Conservation (phyloP, 92 coral and sea anemone species). For the Parazoanthus atlanticus region DNA sequence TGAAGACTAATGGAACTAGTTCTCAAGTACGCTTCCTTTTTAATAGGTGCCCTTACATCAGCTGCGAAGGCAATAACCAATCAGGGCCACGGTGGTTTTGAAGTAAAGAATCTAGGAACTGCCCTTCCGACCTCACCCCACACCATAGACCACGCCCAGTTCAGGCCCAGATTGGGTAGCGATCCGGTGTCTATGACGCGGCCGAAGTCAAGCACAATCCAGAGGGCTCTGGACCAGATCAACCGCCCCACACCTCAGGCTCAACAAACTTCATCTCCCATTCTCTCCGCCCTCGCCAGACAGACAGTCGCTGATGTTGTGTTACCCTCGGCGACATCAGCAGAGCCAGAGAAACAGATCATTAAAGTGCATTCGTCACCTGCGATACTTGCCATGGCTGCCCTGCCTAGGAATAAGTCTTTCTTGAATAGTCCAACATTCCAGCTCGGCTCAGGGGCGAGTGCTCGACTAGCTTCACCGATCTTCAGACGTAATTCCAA, state of each 20-base stretch:
- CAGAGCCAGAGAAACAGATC: slow-evolving; percentile 71
- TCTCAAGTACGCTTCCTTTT: neutral
- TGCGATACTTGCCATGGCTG: slow-evolving; percentile 86
- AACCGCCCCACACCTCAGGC: slow-evolving; percentile 37
- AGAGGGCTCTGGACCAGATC: slow-evolving; percentile 73
- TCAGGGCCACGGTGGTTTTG: slow-evolving; percentile 44
- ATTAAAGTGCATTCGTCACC: slow-evolving; percentile 90
- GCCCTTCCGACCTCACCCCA: slow-evolving; percentile 26
- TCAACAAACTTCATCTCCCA: slow-evolving; percentile 66
- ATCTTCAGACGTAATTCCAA: slow-evolving; percentile 60
- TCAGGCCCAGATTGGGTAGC: slow-evolving; percentile 6
- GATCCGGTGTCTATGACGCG: slow-evolving; percentile 33
- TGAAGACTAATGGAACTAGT: neutral
- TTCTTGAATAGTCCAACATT: slow-evolving; percentile 57
- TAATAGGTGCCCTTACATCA: slow-evolving; percentile 55
- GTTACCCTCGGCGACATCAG: slow-evolving; percentile 52
- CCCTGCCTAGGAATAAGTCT: slow-evolving; percentile 75
- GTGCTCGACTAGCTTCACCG: slow-evolving; percentile 42
- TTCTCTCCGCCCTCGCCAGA: slow-evolving; percentile 82
- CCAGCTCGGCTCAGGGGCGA: slow-evolving; percentile 60
- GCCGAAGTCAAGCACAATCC: slow-evolving; percentile 62
- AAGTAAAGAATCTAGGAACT: slow-evolving; percentile 4
- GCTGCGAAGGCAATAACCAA: slow-evolving; percentile 65
- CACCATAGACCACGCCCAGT: neutral
- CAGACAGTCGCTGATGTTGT: slow-evolving; percentile 72